phyloP scores from a whole-genome alignment of 2,113 vertebrate genomes.

The Plecotus auritus region DNA sequence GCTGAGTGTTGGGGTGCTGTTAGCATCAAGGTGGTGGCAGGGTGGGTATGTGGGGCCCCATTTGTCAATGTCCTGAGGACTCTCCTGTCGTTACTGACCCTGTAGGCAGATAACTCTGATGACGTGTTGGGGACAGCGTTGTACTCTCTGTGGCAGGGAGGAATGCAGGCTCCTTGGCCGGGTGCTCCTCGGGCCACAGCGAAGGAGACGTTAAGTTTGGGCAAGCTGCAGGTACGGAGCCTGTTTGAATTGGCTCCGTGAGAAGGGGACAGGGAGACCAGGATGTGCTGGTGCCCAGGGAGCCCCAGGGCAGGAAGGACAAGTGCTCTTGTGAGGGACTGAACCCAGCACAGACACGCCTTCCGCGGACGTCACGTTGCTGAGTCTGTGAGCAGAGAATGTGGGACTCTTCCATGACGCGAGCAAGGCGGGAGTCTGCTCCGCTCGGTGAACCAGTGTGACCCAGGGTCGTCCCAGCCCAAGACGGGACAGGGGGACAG shows the following conservation, averaged over 20 bases:
- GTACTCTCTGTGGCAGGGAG: neutral
- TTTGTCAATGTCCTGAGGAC: neutral
- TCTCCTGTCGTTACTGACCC: neutral
- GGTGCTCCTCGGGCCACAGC: neutral
- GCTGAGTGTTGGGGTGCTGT: neutral
- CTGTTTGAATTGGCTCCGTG: conserved; percentile 36
- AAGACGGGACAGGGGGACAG: neutral
- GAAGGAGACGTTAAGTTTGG: conserved; percentile 13
- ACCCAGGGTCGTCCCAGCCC: neutral
- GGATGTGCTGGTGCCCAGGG: neutral
- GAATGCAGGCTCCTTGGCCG: neutral
- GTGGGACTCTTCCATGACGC: rapidly evolving
- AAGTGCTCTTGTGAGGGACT: neutral
- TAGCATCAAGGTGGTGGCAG: rapidly evolving
- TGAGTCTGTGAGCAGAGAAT: neutral
- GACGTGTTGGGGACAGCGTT: rapidly evolving
- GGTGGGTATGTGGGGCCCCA: too few species aligned
- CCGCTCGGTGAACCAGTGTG: neutral
- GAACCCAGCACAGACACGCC: neutral
- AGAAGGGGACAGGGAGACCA: neutral
- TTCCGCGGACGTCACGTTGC: neutral
- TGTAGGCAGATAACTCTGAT: neutral
- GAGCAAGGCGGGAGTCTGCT: neutral
- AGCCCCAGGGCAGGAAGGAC: neutral
- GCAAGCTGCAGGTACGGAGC: neutral